A percentile compares a stretch with the other conserved stretches of the same genome.
Conservation (phyloP, 53 echinoderm and acorn worm species). For the Paracentrotus lividus region DNA sequence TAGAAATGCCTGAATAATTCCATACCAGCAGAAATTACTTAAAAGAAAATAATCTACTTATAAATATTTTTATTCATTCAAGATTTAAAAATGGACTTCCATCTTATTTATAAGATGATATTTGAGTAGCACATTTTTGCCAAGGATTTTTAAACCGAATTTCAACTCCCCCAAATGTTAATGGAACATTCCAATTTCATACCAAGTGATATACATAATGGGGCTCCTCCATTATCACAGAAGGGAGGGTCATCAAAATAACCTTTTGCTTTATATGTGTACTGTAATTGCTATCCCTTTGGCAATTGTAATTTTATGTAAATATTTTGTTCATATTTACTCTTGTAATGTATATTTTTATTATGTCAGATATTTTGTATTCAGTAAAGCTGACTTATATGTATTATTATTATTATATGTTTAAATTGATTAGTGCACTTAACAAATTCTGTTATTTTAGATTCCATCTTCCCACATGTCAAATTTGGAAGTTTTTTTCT, state of each 20-base stretch:
- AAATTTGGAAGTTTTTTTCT: background rate
- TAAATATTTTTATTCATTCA: too few relatives aligned
- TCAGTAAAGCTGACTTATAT: constrained; percentile 48
- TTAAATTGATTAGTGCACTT: background rate
- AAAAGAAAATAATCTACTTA: too few relatives aligned
- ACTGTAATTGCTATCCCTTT: background rate
- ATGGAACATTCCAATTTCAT: constrained; percentile 54
- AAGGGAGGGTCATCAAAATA: constrained; percentile 23
- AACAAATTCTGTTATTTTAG: background rate
- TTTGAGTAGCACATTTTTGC: background rate
- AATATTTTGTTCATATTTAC: constrained; percentile 58
- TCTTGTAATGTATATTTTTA: constrained; percentile 59
- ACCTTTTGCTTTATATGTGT: background rate
- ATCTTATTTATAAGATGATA: too few relatives aligned
- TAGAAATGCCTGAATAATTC: too few relatives aligned
- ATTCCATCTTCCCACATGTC: background rate
- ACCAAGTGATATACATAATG: constrained; percentile 11
- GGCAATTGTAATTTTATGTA: constrained; percentile 24
- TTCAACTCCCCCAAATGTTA: constrained; percentile 19
- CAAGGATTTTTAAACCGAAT: background rate
- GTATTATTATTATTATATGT: constrained; percentile 39
- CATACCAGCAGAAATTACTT: too few relatives aligned
- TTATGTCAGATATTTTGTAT: constrained; percentile 72
- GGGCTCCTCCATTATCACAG: constrained; percentile 35
- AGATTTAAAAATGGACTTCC: background rate